Evolutionary conservation across 2,113 vertebrate genomes (phyloP).

Genomic region (Nannospalax galili): DNA sequence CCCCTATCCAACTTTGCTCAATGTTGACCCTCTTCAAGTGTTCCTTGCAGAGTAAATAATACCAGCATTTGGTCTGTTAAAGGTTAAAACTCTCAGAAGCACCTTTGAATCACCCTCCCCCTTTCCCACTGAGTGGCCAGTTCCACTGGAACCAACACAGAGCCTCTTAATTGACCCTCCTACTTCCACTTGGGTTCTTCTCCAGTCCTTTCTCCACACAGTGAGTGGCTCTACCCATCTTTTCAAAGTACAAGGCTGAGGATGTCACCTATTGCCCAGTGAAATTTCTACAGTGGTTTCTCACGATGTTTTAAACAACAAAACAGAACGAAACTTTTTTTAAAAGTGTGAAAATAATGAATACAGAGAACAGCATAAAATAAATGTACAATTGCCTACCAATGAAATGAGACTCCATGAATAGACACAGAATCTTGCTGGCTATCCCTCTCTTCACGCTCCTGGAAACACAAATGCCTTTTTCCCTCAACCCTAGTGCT

Average conservation of each 20-base stretch:
- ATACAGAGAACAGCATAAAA: constrained; percentile 35
- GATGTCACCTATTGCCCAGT: neutral
- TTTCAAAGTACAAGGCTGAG: neutral
- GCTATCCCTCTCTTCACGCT: neutral
- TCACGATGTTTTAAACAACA: too few relatives aligned
- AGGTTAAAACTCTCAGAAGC: neutral
- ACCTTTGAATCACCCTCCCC: neutral
- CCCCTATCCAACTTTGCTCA: neutral
- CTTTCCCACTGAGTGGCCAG: neutral
- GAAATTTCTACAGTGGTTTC: neutral
- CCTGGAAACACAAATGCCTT: neutral
- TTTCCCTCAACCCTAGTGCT: neutral
- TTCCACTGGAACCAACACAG: neutral
- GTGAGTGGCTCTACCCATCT: neutral
- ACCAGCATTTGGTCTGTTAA: neutral
- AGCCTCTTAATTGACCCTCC: neutral
- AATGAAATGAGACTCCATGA: neutral
- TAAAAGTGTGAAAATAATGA: too few relatives aligned
- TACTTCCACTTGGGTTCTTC: neutral
- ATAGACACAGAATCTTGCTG: neutral
- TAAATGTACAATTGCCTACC: neutral
- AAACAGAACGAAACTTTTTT: too few relatives aligned
- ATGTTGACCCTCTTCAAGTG: neutral
- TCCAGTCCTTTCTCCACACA: neutral
- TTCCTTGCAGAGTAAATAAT: neutral